A percentile compares a stretch with the other conserved stretches of the same genome.
phyloP scores from a whole-genome alignment of 2,113 vertebrate genomes.

The Collichthys lucidus region DNA sequence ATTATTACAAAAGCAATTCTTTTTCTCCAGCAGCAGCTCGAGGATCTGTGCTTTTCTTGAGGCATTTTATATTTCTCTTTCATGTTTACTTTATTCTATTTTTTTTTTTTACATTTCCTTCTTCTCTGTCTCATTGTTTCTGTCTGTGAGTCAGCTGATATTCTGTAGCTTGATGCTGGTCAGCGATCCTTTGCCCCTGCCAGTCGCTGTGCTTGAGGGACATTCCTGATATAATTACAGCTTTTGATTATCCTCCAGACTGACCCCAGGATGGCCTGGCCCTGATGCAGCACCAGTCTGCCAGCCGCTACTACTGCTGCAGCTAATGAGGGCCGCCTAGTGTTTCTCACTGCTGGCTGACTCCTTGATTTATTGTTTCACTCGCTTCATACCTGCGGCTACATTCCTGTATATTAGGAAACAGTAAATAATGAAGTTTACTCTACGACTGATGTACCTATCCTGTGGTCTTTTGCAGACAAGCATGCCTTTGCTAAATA shows the following conservation, averaged over 20 bases:
- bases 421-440: conserved; percentile 63
- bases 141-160: conserved; percentile 10
- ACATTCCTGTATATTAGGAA: conserved; percentile 51
- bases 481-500: conserved; percentile 44
- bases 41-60: conserved; percentile 10
- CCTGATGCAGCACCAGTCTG: conserved; percentile 39
- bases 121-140: conserved; percentile 17
- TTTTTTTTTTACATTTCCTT: neutral
- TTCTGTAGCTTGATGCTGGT: conserved; percentile 27
- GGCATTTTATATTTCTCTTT: neutral
- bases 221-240: conserved; percentile 69
- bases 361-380: conserved; percentile 66
- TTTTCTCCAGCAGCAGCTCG: neutral
- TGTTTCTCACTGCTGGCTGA: conserved; percentile 52
- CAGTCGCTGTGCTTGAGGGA: conserved; percentile 55
- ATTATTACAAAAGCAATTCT: conserved; percentile 1
- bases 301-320: conserved; percentile 40
- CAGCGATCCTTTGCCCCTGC: conserved; percentile 24
- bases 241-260: conserved; percentile 75
- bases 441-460: conserved; percentile 25
- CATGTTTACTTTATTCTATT: conserved; percentile 22
- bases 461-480: conserved; percentile 34
- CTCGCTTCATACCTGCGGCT: conserved; percentile 47
- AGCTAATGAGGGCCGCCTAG: conserved; percentile 69
- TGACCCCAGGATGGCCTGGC: conserved; percentile 59